A percentile compares a stretch with the other conserved stretches of the same genome.
Conservation (phyloP, 2,113 vertebrate species). For the Theristicus caerulescens region DNA sequence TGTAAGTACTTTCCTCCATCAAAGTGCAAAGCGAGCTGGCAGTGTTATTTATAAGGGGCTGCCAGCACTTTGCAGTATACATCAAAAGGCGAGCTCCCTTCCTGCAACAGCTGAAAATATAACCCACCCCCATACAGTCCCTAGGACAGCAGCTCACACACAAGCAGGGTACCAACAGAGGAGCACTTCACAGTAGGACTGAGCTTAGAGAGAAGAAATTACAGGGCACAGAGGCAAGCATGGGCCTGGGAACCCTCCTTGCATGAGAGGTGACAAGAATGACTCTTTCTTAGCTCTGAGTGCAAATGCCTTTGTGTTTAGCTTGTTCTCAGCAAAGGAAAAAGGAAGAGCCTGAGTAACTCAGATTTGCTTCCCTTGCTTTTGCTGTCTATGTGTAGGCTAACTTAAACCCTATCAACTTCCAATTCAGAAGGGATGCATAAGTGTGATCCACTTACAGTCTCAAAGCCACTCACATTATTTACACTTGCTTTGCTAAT, state of each 20-base stretch:
- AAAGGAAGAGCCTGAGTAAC: neutral
- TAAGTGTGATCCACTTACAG: neutral
- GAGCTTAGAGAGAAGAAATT: neutral
- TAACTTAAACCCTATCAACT: neutral
- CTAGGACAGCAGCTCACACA: neutral
- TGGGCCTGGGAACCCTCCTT: neutral
- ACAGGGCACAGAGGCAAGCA: neutral
- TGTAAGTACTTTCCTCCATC: neutral
- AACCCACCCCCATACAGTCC: neutral
- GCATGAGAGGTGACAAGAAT: neutral
- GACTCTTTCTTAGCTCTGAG: neutral
- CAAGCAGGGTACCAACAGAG: neutral
- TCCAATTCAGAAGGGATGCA: neutral
- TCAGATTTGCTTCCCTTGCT: neutral
- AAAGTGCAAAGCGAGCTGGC: neutral
- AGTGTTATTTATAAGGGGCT: neutral
- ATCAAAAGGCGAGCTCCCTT: neutral
- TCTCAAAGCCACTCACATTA: neutral
- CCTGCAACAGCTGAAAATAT: neutral
- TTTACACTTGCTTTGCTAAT: neutral
- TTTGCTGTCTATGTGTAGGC: neutral
- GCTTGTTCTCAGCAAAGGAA: neutral
- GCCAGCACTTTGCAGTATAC: neutral
- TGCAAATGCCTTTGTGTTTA: neutral
- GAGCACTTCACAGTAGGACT: neutral